Evolutionary conservation across 2,888 invertebrate species (phyloP).

Genomic region (Fragum whitleyi): DNA sequence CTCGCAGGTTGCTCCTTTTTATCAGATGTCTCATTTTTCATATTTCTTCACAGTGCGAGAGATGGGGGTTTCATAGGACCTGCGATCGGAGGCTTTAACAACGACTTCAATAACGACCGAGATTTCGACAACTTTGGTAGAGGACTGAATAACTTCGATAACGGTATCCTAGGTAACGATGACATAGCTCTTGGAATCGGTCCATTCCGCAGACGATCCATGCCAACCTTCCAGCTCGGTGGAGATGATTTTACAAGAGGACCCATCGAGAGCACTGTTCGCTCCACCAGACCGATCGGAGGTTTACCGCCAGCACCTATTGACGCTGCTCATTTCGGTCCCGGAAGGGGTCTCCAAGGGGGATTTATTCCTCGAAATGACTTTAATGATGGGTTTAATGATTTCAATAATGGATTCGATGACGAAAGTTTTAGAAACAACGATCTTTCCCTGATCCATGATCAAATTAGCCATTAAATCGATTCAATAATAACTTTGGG

Average conservation of each 20-base stretch:
- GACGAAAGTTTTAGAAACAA: not conserved
- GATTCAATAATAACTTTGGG: too few species aligned
- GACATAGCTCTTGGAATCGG: not conserved
- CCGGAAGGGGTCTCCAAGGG: not conserved
- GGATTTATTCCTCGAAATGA: not conserved
- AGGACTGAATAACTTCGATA: not conserved
- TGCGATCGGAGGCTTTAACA: not conserved
- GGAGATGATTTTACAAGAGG: not conserved
- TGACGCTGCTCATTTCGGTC: not conserved
- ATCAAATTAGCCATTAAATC: not conserved
- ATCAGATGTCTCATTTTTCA: not conserved
- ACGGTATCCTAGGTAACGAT: not conserved
- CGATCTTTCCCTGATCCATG: not conserved
- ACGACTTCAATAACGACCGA: not conserved
- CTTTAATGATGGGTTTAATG: not conserved
- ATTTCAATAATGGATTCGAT: not conserved
- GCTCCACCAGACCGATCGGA: not conserved
- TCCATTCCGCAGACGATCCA: constrained; percentile 2
- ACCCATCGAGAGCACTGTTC: not conserved
- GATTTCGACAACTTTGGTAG: not conserved
- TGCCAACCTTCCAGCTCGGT: not conserved
- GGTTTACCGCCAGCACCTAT: not conserved
- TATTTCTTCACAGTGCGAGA: not conserved
- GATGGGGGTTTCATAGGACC: not conserved
- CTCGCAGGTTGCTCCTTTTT: too few species aligned